phyloP scores from a whole-genome alignment of 2,797 vertebrate genomes.

The Myotis pilosus region DNA sequence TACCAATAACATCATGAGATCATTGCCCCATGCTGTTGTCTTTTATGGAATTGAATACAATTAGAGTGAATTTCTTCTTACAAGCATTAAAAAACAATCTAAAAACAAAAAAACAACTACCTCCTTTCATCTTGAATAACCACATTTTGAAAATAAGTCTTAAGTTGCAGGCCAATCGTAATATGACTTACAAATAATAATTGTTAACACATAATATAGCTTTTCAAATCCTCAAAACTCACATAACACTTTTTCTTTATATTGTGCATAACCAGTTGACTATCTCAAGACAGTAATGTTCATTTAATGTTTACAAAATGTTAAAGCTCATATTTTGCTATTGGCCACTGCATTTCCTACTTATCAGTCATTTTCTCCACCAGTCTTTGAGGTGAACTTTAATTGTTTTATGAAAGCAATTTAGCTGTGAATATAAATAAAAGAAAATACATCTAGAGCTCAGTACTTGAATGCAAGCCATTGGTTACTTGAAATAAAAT shows the following conservation, averaged over 20 bases:
- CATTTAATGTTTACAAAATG: background rate
- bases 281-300: background rate
- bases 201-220: background rate
- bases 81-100: background rate
- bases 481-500: conserved; percentile 24
- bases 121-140: background rate
- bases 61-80: background rate
- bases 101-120: background rate
- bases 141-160: conserved; percentile 7
- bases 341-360: background rate
- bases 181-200: background rate
- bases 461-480: background rate
- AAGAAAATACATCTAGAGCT: background rate
- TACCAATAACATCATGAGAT: background rate
- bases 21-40: background rate
- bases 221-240: background rate
- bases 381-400: background rate
- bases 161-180: background rate
- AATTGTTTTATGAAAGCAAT: background rate
- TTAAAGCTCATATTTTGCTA: background rate
- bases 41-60: background rate
- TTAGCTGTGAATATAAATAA: background rate
- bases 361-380: background rate
- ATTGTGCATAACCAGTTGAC: background rate
- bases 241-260: background rate